Evolutionary conservation across 2,797 vertebrate species (phyloP), one percentile per base, ranked within the genome.

Genomic region (Alca torda): DNA sequence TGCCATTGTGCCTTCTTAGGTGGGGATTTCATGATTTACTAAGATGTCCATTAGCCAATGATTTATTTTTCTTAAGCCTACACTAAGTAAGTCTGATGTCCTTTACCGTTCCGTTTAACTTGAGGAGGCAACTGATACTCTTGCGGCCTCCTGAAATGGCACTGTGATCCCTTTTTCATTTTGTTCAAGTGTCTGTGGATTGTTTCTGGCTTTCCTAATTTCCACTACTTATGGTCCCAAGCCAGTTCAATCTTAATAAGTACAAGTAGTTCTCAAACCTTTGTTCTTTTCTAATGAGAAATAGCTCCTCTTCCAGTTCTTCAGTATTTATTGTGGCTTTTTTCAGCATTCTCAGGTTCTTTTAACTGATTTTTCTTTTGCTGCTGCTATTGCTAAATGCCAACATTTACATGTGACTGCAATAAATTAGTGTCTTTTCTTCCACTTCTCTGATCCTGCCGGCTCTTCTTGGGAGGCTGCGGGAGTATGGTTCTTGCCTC

Each of bases 151-250:
- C 7, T 82, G 60, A 77, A 84, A 87, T 19, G 41, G 81, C 45
- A 72, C 51, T 0, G 0, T 45, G 43, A 77, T 83, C 41, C 60
- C 41, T 63, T 93, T 90, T 72, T 89, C 43, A 50, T 91, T 93
- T 89, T 59, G 31, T 82, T 95, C 41, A 74, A 90, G 64, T 61
- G 50, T 98, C 98, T 98, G 97, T 89, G 90, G 84, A 93, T 95
- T 95, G 91, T 78, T 85, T 83, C 86, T 89, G 86, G 46, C 86
- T 78, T 93, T 80, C 69, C 39, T 82, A 46, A 83, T 95, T 95
- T 89, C 88, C 68, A 63, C 37, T 85, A 7, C 4, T 1, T 46
- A 75, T 9, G 69, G 69, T 95, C 84, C 81, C 53, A 90, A 87
- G 81, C 72, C 93, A 92, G 75, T 90, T 96, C 86, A 57, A 21